Conservation (phyloP, 2,888 invertebrate species). For the Drosophila neotestacea region DNA sequence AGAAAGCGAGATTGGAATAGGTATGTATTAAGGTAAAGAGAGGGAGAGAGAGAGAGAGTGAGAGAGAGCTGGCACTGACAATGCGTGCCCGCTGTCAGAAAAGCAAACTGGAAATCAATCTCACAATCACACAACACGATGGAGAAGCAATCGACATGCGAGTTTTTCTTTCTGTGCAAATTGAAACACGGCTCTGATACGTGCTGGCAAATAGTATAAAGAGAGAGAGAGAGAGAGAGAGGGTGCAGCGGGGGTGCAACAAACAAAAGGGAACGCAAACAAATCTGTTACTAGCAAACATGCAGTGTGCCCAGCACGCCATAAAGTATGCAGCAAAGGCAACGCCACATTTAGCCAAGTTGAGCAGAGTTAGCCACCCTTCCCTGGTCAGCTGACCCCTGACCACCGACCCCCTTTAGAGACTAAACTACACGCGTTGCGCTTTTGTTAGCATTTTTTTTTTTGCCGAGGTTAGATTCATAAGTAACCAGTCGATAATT, state of each 20-base stretch:
- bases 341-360: conserved; percentile 16
- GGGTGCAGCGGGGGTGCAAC: conserved; percentile 27
- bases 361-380: conserved; percentile 9
- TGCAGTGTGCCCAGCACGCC: conserved; percentile 62
- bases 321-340: conserved; percentile 72
- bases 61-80: not conserved
- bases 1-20: not conserved
- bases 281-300: conserved; percentile 72
- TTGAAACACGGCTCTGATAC: conserved; percentile 78
- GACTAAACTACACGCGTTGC: conserved; percentile 43
- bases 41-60: conserved; percentile 17
- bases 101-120: conserved; percentile 55
- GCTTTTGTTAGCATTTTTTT: conserved; percentile 36
- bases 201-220: conserved; percentile 65
- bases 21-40: too few relatives aligned
- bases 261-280: conserved; percentile 69
- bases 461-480: not conserved
- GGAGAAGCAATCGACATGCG: conserved; percentile 71
- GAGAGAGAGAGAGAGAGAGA: not conserved
- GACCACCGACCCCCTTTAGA: not conserved
- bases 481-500: not conserved
- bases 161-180: conserved; percentile 63
- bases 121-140: conserved; percentile 48
- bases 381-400: conserved; percentile 45
- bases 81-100: conserved; percentile 16